phyloP scores from a whole-genome alignment of 2,888 invertebrate genomes.

The Phyllotreta cruciferae region DNA sequence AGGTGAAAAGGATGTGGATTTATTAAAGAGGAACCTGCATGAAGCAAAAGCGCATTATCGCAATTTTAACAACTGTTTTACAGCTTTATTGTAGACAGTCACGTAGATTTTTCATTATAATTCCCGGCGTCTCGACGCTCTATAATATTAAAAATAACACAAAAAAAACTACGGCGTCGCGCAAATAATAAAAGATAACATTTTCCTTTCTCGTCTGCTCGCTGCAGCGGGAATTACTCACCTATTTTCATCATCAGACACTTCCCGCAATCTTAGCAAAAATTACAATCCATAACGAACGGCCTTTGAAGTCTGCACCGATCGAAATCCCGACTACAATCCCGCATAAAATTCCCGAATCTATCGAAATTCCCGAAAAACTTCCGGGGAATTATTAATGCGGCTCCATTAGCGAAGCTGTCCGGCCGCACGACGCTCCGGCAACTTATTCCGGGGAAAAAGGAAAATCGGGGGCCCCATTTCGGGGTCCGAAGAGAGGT shows the following conservation, averaged over 20 bases:
- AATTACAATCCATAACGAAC: not conserved
- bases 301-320: no score
- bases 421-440: conserved; percentile 15
- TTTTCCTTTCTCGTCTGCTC: not conserved
- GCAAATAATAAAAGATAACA: not conserved
- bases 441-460: conserved; percentile 13
- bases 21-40: no score
- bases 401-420: conserved; percentile 11
- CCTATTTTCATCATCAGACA: conserved; percentile 1
- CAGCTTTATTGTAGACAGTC: no score
- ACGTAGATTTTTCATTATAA: no score
- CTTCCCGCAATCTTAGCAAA: not conserved
- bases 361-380: not conserved
- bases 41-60: no score
- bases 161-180: no score
- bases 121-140: no score
- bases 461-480: conserved; percentile 3
- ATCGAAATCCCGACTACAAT: not conserved
- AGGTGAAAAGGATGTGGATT: no score
- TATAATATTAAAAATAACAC: no score
- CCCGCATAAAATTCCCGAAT: conserved; percentile 2
- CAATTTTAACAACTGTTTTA: no score
- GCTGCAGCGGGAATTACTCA: not conserved
- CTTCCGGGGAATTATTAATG: conserved; percentile 14
- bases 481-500: conserved; percentile 12